A percentile compares a stretch with the other conserved stretches of the same genome.
phyloP scores from a whole-genome alignment of 2,888 invertebrate species.

The Chorisops tibialis region DNA sequence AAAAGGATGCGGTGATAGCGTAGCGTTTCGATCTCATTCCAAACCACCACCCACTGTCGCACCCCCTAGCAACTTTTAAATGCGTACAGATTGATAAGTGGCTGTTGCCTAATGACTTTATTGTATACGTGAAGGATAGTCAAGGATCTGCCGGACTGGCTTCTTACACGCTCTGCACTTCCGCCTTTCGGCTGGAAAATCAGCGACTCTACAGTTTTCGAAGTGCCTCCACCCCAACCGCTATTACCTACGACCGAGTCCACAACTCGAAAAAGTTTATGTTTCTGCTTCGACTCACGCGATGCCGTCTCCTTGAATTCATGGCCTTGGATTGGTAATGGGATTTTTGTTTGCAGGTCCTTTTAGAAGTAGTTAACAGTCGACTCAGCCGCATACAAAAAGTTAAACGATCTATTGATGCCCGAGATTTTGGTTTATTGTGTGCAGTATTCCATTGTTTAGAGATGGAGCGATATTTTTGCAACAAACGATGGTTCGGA shows the following conservation, averaged over 20 bases:
- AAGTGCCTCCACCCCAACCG: background rate
- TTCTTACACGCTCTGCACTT: background rate
- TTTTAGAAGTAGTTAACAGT: constrained; percentile 20
- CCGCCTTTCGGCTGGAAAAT: background rate
- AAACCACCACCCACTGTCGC: no score
- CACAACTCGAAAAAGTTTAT: background rate
- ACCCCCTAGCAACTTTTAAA: background rate
- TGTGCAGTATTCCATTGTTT: constrained; percentile 10
- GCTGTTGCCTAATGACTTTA: background rate
- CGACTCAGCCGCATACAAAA: constrained; percentile 18
- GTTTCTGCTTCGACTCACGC: background rate
- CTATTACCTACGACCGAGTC: background rate
- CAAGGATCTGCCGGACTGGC: background rate
- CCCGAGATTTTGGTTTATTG: constrained; percentile 11
- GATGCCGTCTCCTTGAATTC: background rate
- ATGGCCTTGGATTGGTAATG: background rate
- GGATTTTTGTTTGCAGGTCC: constrained; percentile 15
- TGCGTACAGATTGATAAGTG: constrained; percentile 13
- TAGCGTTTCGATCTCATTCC: no score
- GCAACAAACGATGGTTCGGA: no score
- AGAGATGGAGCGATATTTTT: no score
- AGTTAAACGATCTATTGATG: constrained; percentile 24
- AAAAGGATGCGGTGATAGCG: no score
- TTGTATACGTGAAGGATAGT: constrained; percentile 2
- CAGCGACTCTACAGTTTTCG: background rate